Conservation (phyloP, 2,797 vertebrate species). For the Rallus crepitans region DNA sequence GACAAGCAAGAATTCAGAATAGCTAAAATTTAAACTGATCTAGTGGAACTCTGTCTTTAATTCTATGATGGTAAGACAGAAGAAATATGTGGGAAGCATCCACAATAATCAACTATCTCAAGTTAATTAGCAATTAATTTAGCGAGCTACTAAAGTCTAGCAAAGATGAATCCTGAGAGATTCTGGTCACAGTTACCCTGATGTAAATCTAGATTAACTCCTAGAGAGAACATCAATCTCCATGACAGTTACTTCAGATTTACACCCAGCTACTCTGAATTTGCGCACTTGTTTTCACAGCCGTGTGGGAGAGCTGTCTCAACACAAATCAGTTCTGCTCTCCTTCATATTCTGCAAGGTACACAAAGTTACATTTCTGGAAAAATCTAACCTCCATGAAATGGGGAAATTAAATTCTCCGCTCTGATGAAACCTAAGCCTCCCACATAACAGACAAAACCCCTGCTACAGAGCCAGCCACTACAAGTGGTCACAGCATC, state of each 20-base stretch:
- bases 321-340: conserved; percentile 58
- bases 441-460: conserved; percentile 5
- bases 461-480: not conserved
- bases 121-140: conserved; percentile 70
- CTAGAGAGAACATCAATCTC: conserved; percentile 51
- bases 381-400: conserved; percentile 25
- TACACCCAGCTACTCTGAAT: conserved; percentile 55
- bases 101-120: conserved; percentile 32
- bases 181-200: conserved; percentile 42
- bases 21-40: not conserved
- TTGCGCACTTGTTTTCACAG: conserved; percentile 62
- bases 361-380: conserved; percentile 39
- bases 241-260: conserved; percentile 55
- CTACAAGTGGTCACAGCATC: not conserved
- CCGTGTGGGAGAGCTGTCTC: conserved; percentile 63
- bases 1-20: not conserved
- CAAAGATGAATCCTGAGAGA: conserved; percentile 51
- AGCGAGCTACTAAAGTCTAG: conserved; percentile 39
- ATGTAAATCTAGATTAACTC: conserved; percentile 58
- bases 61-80: not conserved
- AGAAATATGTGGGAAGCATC: conserved; percentile 44
- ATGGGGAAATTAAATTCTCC: not conserved
- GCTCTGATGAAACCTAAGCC: not conserved
- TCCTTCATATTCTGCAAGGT: conserved; percentile 49
- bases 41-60: not conserved